Evolutionary conservation across 2,888 invertebrate genomes (phyloP), one percentile per base, ranked within the genome.

Genomic region (Nomada ferruginata): DNA sequence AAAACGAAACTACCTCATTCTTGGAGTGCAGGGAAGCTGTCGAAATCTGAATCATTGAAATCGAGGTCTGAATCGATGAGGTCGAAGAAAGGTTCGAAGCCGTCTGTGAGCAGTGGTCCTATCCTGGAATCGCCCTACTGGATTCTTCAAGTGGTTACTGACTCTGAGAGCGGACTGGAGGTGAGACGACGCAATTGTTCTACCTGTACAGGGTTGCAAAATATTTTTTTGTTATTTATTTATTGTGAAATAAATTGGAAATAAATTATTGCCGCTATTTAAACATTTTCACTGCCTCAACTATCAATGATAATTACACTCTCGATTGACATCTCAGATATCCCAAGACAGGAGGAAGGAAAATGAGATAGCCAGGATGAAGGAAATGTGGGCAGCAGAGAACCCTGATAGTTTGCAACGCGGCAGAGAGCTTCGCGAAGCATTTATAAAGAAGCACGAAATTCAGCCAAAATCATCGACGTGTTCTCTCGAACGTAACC

Each of bases 71-170:
- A 70, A 15, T 36, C 70, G 15, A 15, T 20, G 26, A 70, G 11
- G 15, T 36, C 60, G 29, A 83, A 9, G n/a, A 86, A 47, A 13
- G 20, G 53, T 1, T 73, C 76, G 1, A 88, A 68, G n/a, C 60
- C 60, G 10, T 23, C 20, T 2, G 23, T 20, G 20, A 76, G 79
- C n/a, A 75, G 29, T 36, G 59, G 26, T 36, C 72, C 52, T 15
- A 26, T 0, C 3, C 36, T 77, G 15, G 77, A 85, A n/a, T 4
- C 85, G 0, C 91, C 91, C 3, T 85, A 80, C 55, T 91, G 91
- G 90, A 73, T 74, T 29, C 72, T 91, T 2, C 91, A 89, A 59
- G 72, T 87, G 26, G 74, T 90, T 57, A 79, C 79, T 2, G 88
- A 91, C 50, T 15, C 53, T 18, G 84, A 29, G 2, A 81, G 76